phyloP scores from a whole-genome alignment of 2,797 vertebrate species.

The Tinamus major region DNA sequence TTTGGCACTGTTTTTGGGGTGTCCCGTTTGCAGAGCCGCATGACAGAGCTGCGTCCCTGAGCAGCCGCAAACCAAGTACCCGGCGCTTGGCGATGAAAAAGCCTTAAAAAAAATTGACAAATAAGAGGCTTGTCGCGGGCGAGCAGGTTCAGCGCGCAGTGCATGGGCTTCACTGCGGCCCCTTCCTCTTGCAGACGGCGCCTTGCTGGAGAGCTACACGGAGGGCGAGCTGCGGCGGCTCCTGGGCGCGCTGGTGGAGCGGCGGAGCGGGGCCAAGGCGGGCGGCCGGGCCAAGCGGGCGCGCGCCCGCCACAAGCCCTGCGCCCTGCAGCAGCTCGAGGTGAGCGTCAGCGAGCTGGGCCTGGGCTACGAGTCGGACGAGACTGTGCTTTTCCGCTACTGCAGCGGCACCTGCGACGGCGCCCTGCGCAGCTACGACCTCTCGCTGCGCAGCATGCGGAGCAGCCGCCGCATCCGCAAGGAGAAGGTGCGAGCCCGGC shows the following conservation, averaged over 20 bases:
- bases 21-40: no score
- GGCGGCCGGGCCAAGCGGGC: conserved; percentile 87
- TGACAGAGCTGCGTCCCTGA: no score
- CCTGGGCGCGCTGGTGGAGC: conserved; percentile 81
- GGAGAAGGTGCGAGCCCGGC: conserved; percentile 86
- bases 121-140: no score
- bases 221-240: conserved; percentile 91
- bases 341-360: conserved; percentile 93
- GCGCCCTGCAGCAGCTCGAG: conserved; percentile 87
- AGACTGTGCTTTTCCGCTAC: conserved; percentile 92
- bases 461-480: conserved; percentile 79
- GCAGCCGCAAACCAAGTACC: no score
- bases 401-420: conserved; percentile 91
- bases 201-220: conserved; percentile 93
- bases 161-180: neutral
- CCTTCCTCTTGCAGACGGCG: conserved; percentile 74
- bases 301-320: conserved; percentile 83
- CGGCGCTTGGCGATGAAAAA: no score
- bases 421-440: conserved; percentile 89
- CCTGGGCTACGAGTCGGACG: conserved; percentile 91
- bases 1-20: no score
- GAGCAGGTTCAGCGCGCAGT: no score
- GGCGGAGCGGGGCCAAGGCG: no score
- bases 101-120: no score
- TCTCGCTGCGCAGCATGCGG: conserved; percentile 89